Percentiles rank a stretch among this genome's conserved stretches.
These are phyloP conservation scores for Hoplostethus atlanticus DNA, from an alignment of 2,797 vertebrate genomes.

Conservation along the genomic window DNA sequence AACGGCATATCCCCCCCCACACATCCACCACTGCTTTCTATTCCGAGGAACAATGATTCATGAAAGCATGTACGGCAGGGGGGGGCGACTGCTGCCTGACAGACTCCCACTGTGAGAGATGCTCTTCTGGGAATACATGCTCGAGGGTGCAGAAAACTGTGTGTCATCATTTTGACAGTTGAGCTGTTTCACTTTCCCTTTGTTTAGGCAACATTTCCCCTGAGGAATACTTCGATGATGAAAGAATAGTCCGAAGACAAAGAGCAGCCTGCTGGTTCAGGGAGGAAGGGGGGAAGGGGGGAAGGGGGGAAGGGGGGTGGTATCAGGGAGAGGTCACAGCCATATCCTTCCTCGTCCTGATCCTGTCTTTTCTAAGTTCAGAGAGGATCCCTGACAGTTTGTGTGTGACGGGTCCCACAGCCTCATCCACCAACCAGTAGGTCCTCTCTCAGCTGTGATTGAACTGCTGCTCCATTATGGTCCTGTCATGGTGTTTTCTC, in stretches of 20 bases:
- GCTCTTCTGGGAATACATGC: constrained; percentile 68
- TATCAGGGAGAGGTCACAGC: constrained; percentile 27
- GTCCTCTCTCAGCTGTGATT: constrained; percentile 6
- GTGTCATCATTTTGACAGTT: constrained; percentile 81
- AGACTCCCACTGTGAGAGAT: constrained; percentile 65
- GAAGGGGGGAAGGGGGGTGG: background rate
- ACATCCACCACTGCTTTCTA: constrained; percentile 36
- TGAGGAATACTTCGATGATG: constrained; percentile 62
- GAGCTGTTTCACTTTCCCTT: constrained; percentile 75
- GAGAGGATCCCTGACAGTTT: background rate
- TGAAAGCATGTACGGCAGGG: constrained; percentile 50
- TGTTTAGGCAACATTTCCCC: constrained; percentile 73
- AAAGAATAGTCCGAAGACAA: constrained; percentile 68
- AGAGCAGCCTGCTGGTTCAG: constrained; percentile 49
- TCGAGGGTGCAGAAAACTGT: constrained; percentile 76
- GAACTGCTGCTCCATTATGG: background rate
- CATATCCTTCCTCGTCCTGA: constrained; percentile 47
- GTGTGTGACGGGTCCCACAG: constrained; percentile 14
- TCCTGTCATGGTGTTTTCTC: constrained; percentile 22
- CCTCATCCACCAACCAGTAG: constrained; percentile 4
- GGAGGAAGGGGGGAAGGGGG: background rate
- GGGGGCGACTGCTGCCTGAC: constrained; percentile 46
- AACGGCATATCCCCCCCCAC: background rate
- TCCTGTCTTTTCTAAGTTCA: constrained; percentile 24
- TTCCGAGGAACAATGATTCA: constrained; percentile 65